Base-by-base conservation (phyloP, 1,140 invertebrate genomes). In the Drosophila ambigua region DNA sequence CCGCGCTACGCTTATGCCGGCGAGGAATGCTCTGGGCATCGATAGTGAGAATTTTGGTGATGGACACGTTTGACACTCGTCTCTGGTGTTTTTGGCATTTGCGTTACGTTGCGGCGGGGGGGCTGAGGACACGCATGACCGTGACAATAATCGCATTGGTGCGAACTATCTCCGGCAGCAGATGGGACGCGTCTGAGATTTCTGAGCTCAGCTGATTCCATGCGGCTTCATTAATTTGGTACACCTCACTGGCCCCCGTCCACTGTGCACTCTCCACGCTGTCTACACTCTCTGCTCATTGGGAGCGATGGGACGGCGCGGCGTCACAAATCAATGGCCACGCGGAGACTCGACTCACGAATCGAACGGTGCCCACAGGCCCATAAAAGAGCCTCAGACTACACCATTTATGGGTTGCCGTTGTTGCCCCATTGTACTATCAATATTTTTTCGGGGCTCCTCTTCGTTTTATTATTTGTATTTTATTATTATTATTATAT, bases 301-400 rank as follows among this genome's bases (percentile, higher is more conserved):
- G 23, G 26, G 23, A 15, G 15, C n/a, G 11, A 16, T 28, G 13
- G 72, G 59, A 54, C 23, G 23, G 23, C 3, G 23, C 64, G 72
- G 72, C 78, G 75, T 72, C 78, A 73, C 82, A 75, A 85, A 85
- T 85, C 82, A 85, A 88, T 87, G 65, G 2, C 45, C 9, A 0
- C 20, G 43, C 23, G 44, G 45, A 69, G 57, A 68, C 45, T 43
- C 67, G 57, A 68, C 45, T 43, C 67, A 69, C 64, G 63, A 44
- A 13, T 31, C 59, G 64, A 63, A 57, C 9, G 45, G 26, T 35
- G 35, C 35, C 35, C 35, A 39, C 35, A 39, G 13, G 35, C 1
- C 52, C 65, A 69, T 69, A 58, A 69, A 69, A 58, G 52, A 39
- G 45, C 67, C 50, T 68, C 51, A 31, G 24, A 46, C 26, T 61